Evolutionary conservation across 2,797 vertebrate species (phyloP).

Genomic region (Protosalanx chinensis): DNA sequence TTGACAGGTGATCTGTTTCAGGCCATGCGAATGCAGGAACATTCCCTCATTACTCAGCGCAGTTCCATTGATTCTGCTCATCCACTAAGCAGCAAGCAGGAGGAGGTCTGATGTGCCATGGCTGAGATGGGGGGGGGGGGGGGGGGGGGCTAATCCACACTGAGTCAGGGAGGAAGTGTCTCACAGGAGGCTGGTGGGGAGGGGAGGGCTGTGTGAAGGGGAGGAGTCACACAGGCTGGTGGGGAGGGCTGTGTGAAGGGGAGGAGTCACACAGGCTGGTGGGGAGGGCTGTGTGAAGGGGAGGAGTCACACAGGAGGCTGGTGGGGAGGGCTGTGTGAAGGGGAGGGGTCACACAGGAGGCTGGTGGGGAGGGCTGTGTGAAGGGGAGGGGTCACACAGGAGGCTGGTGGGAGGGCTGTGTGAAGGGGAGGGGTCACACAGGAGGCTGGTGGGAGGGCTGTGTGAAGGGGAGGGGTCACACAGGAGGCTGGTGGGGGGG

Average conservation of each 20-base stretch:
- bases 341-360: constrained; percentile 29
- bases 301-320: constrained; percentile 30
- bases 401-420: constrained; percentile 33
- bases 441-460: constrained; percentile 13
- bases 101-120: constrained; percentile 58
- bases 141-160: constrained; percentile 44
- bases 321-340: too few relatives aligned
- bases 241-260: constrained; percentile 24
- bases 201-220: constrained; percentile 31
- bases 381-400: constrained; percentile 30
- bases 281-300: not conserved
- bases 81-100: constrained; percentile 49
- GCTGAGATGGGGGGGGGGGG: constrained; percentile 37
- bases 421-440: constrained; percentile 36
- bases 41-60: constrained; percentile 68
- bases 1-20: constrained; percentile 60
- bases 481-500: constrained; percentile 28
- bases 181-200: constrained; percentile 20
- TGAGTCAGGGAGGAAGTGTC: constrained; percentile 35
- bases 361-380: constrained; percentile 1
- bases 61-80: constrained; percentile 69
- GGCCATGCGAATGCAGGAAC: constrained; percentile 58
- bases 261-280: constrained; percentile 30
- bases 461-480: constrained; percentile 26
- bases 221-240: constrained; percentile 26